Percentiles rank a stretch among this genome's conserved stretches.
These are phyloP conservation scores for Sinosuthora webbiana DNA, from an alignment of 2,113 vertebrate species.

Conservation along the genomic window DNA sequence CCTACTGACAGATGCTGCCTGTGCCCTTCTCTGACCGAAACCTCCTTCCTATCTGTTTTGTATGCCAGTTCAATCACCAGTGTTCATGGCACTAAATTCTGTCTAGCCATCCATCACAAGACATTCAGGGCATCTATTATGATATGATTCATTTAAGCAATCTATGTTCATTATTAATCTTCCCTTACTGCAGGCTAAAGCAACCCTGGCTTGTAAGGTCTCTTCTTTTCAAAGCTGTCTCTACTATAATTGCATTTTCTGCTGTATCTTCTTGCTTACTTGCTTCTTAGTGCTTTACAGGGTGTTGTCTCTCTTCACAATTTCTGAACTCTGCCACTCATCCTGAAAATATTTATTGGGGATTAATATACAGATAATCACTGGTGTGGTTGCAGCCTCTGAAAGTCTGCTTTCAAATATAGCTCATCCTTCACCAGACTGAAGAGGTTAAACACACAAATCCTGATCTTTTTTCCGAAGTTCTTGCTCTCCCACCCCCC, in stretches of 20 bases:
- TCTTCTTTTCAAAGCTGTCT: not conserved
- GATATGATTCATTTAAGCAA: slow-evolving; percentile 42
- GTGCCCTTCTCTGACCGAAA: slow-evolving; percentile 28
- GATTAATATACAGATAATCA: not conserved
- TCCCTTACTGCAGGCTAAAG: slow-evolving; percentile 26
- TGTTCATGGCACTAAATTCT: slow-evolving; percentile 26
- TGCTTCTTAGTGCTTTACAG: not conserved
- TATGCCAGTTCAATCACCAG: slow-evolving; percentile 11
- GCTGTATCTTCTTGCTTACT: not conserved
- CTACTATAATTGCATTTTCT: not conserved
- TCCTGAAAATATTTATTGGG: not conserved
- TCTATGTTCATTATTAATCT: slow-evolving; percentile 33
- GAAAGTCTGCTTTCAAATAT: not conserved
- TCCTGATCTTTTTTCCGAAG: not conserved
- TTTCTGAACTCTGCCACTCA: not conserved
- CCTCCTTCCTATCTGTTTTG: slow-evolving; percentile 25
- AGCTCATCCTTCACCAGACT: not conserved
- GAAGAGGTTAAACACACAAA: not conserved
- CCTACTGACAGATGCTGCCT: not conserved
- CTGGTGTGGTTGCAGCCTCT: not conserved
- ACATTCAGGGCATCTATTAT: slow-evolving; percentile 38
- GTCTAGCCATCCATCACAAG: slow-evolving; percentile 53
- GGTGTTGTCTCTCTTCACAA: not conserved
- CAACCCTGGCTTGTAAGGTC: not conserved
- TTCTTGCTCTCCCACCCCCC: not conserved